Percentiles rank a stretch among this genome's conserved stretches.
phyloP scores from a whole-genome alignment of 2,888 invertebrate species.

The Tricholauxania praeusta region DNA sequence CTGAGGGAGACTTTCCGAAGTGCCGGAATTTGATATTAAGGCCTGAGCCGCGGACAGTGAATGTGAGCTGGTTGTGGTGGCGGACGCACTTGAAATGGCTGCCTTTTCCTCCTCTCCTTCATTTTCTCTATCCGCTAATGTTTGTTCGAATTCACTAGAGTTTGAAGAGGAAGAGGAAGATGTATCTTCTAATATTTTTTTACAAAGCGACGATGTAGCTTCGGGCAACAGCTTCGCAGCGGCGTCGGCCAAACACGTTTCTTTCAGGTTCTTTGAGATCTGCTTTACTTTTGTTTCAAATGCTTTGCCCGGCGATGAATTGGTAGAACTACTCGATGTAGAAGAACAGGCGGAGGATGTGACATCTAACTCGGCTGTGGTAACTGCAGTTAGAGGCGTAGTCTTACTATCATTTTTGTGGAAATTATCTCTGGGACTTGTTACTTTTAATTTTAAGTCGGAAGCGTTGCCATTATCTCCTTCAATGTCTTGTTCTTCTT shows the following conservation, averaged over 20 bases:
- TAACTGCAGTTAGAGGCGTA: neutral
- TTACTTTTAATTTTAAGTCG: neutral
- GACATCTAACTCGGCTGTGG: neutral
- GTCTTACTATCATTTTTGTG: no score
- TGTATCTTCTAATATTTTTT: conserved; percentile 35
- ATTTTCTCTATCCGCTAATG: neutral
- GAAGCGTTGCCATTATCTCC: neutral
- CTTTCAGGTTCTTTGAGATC: conserved; percentile 62
- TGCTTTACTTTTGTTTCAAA: conserved; percentile 63
- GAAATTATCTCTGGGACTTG: no score
- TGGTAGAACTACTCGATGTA: conserved; percentile 2
- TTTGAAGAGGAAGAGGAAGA: conserved; percentile 32
- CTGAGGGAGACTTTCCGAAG: conserved; percentile 28
- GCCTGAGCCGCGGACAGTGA: conserved; percentile 43
- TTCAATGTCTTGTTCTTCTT: conserved; percentile 1
- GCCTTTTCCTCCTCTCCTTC: neutral
- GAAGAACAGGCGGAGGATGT: neutral
- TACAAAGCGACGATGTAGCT: neutral
- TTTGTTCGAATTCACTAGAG: conserved; percentile 40
- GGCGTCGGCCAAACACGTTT: conserved; percentile 58
- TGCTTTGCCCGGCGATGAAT: conserved; percentile 30
- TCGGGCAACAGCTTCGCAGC: neutral
- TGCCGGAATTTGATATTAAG: conserved; percentile 33
- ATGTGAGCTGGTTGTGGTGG: conserved; percentile 6
- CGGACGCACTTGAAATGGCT: neutral